Conservation (phyloP, 2,888 invertebrate genomes). For the Julus scandinavius region DNA sequence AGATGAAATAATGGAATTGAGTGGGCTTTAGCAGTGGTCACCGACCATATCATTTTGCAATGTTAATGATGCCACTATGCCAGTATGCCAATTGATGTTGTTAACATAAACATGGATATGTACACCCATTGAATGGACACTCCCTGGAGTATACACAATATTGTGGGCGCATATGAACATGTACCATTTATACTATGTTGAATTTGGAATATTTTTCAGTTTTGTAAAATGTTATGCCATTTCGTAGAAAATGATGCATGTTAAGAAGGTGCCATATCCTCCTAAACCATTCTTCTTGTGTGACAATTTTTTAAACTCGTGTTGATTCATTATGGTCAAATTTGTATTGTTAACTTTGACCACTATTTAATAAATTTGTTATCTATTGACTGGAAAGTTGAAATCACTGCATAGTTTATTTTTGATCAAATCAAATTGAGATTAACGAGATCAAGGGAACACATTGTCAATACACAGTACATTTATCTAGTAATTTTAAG, state of each 20-base stretch:
- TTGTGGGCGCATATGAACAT: background rate
- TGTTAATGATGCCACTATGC: conserved; percentile 40
- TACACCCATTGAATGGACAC: background rate
- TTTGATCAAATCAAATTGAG: no score
- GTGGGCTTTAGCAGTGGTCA: background rate
- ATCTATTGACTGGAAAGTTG: no score
- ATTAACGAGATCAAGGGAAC: no score
- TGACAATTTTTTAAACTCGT: no score
- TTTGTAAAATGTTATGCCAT: background rate
- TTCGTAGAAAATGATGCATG: background rate
- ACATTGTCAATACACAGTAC: no score
- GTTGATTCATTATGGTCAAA: no score
- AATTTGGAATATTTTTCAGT: background rate
- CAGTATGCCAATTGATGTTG: conserved; percentile 37
- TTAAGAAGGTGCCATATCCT: no score
- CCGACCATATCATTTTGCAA: background rate
- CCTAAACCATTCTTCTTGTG: no score
- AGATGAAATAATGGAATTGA: background rate
- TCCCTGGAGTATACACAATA: background rate
- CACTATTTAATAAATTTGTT: no score
- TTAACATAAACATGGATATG: background rate
- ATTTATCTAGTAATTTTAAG: no score
- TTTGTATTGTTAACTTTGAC: no score
- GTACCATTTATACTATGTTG: background rate
- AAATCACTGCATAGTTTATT: no score